Conservation (phyloP, 2,797 vertebrate genomes). For the Anolis apletophallus region DNA sequence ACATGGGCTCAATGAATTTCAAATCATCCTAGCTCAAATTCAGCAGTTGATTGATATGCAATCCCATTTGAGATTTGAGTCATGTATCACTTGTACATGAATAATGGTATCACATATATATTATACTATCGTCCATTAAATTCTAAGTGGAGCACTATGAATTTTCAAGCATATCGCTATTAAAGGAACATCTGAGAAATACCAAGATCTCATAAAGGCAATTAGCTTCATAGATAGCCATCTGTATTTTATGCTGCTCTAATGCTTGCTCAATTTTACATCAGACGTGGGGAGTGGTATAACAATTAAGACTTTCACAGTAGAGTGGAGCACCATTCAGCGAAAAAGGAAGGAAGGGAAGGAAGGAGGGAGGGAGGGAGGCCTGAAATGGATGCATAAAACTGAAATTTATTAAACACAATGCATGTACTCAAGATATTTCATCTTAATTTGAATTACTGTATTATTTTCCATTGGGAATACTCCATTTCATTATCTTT, state of each 20-base stretch:
- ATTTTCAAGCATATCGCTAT: constrained; percentile 22
- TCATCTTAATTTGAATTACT: neutral
- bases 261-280: constrained; percentile 7
- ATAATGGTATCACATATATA: constrained; percentile 9
- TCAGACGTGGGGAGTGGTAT: neutral
- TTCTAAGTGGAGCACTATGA: constrained; percentile 12
- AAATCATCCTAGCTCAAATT: neutral
- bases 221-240: neutral
- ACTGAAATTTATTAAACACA: neutral
- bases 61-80: constrained; percentile 3
- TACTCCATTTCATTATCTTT: neutral
- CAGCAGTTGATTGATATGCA: neutral
- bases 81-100: constrained; percentile 15
- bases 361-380: neutral
- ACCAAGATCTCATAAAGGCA: neutral
- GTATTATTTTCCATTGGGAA: too few species aligned
- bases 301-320: neutral
- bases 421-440: neutral
- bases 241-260: neutral
- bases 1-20: neutral
- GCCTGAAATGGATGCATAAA: neutral
- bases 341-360: neutral
- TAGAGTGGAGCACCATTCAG: neutral
- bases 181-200: constrained; percentile 11
- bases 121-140: constrained; percentile 14